phyloP scores from a whole-genome alignment of 2,113 vertebrate species.

The Colaptes auratus region DNA sequence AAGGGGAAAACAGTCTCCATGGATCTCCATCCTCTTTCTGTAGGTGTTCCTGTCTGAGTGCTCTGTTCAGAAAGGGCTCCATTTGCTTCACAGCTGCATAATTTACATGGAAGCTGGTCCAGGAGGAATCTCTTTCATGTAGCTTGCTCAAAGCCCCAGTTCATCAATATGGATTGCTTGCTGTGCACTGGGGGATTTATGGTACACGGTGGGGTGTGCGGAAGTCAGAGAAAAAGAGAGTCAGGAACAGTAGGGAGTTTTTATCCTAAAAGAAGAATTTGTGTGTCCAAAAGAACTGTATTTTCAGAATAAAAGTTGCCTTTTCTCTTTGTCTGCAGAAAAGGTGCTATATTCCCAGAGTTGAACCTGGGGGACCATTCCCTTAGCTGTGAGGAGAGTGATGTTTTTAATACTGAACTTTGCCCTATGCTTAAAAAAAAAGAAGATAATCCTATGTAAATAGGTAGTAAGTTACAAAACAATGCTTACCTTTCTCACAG shows the following conservation, averaged over 20 bases:
- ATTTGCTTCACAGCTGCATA: not conserved
- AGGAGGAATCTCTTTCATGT: conserved; percentile 19
- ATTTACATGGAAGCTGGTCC: conserved; percentile 18
- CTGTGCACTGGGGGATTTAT: not conserved
- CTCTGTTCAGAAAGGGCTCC: not conserved
- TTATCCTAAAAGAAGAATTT: not conserved
- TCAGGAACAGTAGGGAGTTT: not conserved
- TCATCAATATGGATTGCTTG: conserved; percentile 28
- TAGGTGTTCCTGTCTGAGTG: not conserved
- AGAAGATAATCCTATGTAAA: not conserved
- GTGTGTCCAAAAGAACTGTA: not conserved
- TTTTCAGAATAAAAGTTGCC: not conserved
- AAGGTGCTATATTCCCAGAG: not conserved
- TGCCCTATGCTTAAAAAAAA: not conserved
- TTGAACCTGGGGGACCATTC: rapidly evolving
- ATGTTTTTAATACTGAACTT: not conserved
- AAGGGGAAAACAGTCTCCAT: not conserved
- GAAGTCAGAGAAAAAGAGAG: not conserved
- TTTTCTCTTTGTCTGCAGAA: not conserved
- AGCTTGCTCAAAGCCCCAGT: not conserved
- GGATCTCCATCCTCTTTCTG: not conserved
- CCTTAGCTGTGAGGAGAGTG: rapidly evolving
- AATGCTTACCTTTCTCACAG: not conserved
- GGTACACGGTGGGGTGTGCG: not conserved
- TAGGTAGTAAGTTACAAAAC: not conserved